These are phyloP conservation scores for Agrotis ipsilon DNA, from an alignment of 2,888 invertebrate species.

Conservation along the genomic window DNA sequence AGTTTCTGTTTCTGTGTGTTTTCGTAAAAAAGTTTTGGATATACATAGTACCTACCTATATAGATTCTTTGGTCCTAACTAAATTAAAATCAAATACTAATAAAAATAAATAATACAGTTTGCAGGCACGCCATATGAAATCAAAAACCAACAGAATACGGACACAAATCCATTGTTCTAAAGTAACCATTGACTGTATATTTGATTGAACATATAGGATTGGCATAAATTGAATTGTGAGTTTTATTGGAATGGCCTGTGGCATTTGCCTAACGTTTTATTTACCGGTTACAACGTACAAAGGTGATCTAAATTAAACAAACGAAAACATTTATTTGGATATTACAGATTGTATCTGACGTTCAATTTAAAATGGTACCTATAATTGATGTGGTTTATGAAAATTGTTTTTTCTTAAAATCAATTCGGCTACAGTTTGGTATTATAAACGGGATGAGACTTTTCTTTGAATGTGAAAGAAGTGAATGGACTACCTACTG, in stretches of 20 bases:
- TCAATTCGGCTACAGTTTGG: neutral
- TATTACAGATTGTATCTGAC: conserved; percentile 18
- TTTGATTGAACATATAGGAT: conserved; percentile 55
- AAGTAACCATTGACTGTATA: conserved; percentile 19
- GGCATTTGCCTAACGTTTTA: conserved; percentile 38
- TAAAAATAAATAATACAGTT: neutral
- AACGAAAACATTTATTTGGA: conserved; percentile 35
- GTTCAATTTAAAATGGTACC: conserved; percentile 31
- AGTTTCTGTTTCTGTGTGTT: too few relatives aligned
- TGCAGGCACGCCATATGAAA: neutral
- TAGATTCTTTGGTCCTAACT: neutral
- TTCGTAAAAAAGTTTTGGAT: too few relatives aligned
- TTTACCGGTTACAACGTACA: conserved; percentile 36
- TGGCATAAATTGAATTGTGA: conserved; percentile 59
- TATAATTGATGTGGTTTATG: neutral
- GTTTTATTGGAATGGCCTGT: conserved; percentile 54
- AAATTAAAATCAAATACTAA: neutral
- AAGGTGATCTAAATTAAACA: conserved; percentile 37
- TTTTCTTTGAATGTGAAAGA: neutral
- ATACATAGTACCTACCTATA: too few relatives aligned
- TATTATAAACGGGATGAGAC: neutral
- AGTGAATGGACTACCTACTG: too few relatives aligned
- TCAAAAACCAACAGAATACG: conserved; percentile 40
- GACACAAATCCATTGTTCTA: conserved; percentile 43
- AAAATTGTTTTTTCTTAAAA: conserved; percentile 1